Percentiles rank a stretch among this genome's conserved stretches.
Evolutionary conservation across 2,797 vertebrate species (phyloP).

Genomic region (Hydrolagus colliei): DNA sequence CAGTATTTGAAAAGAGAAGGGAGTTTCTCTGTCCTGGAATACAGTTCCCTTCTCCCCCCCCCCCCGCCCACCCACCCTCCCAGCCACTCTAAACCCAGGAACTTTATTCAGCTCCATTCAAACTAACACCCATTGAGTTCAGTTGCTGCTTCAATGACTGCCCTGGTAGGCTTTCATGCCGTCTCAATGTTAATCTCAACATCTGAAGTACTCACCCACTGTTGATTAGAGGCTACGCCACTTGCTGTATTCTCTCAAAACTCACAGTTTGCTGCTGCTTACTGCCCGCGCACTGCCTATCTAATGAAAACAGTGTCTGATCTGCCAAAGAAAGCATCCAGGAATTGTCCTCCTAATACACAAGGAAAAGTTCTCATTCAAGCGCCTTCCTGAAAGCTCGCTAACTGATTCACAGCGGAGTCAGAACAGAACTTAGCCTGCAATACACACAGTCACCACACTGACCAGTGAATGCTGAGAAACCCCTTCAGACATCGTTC

Average conservation of each 20-base stretch:
- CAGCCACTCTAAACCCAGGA: background rate
- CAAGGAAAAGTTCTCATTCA: constrained; percentile 24
- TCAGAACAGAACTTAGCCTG: no score
- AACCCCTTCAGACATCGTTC: no score
- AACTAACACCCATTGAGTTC: constrained; percentile 2
- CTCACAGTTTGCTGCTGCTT: background rate
- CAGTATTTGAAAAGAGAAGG: no score
- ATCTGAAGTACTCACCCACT: background rate
- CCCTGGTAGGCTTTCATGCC: background rate
- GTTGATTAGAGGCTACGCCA: background rate
- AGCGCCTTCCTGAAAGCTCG: constrained; percentile 9
- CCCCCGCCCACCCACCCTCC: no score
- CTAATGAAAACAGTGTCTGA: constrained; percentile 28
- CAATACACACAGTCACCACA: no score
- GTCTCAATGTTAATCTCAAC: background rate
- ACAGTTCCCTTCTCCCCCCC: no score
- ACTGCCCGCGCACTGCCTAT: background rate
- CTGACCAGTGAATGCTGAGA: no score
- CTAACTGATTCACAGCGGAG: no score
- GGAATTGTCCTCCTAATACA: constrained; percentile 28
- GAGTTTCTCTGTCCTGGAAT: no score
- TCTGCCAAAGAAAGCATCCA: constrained; percentile 32
- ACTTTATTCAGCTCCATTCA: constrained; percentile 19
- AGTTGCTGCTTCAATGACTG: background rate
- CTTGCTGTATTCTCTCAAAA: background rate